Evolutionary conservation across 1,140 invertebrate species (phyloP).

Genomic region (Aphaenogaster rudis): DNA sequence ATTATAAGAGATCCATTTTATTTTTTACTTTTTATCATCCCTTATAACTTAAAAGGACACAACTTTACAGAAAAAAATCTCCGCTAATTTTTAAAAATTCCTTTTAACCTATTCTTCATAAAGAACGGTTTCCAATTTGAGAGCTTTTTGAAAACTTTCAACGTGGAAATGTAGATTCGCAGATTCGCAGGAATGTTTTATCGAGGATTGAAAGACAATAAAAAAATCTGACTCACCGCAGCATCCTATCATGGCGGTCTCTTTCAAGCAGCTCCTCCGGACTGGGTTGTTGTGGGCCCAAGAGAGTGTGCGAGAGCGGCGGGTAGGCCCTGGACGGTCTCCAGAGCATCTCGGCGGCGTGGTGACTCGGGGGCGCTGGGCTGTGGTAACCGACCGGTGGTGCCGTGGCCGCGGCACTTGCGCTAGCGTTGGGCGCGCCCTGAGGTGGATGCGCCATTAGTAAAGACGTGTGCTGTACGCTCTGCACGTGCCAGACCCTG

Average conservation of each 20-base stretch:
- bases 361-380: constrained; percentile 75
- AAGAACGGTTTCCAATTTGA: not conserved
- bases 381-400: constrained; percentile 79
- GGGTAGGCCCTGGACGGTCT: constrained; percentile 82
- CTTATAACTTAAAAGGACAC: not conserved
- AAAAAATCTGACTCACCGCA: constrained; percentile 80
- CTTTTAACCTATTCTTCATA: not conserved
- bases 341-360: constrained; percentile 83
- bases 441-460: constrained; percentile 88
- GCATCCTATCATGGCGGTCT: constrained; percentile 84
- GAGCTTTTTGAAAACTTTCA: not conserved
- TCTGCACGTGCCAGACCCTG: constrained; percentile 88
- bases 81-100: not conserved
- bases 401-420: constrained; percentile 66
- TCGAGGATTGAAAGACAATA: not conserved
- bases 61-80: not conserved
- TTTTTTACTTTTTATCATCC: not conserved
- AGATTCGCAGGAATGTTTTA: not conserved
- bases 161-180: not conserved
- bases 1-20: not conserved
- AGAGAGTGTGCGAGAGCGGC: constrained; percentile 77
- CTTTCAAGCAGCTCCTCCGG: constrained; percentile 83
- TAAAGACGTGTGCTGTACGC: constrained; percentile 87
- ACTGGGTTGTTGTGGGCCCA: constrained; percentile 78
- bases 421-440: constrained; percentile 75